phyloP scores from a whole-genome alignment of 2,888 invertebrate genomes.

The Sinhomidia bicolor region DNA sequence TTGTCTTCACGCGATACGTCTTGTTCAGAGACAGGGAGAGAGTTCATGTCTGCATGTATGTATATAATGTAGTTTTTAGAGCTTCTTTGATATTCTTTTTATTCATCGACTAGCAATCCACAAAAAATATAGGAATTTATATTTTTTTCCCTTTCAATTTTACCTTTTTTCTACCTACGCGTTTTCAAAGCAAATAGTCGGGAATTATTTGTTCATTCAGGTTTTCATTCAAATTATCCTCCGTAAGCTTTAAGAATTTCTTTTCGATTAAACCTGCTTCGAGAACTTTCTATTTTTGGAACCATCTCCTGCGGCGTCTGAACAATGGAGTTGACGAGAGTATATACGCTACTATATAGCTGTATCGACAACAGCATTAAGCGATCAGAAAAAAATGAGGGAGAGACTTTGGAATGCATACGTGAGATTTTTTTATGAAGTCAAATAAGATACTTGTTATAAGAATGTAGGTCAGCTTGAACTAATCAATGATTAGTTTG shows the following conservation, averaged over 20 bases:
- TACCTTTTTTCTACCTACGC: background rate
- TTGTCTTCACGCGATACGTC: constrained; percentile 59
- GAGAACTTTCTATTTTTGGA: constrained; percentile 12
- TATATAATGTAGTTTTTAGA: background rate
- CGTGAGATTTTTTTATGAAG: background rate
- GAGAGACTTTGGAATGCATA: background rate
- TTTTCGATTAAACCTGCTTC: background rate
- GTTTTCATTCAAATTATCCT: constrained; percentile 9
- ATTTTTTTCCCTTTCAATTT: background rate
- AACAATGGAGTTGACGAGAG: background rate
- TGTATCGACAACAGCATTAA: too few relatives aligned
- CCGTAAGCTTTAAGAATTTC: background rate
- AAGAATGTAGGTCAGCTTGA: constrained; percentile 47
- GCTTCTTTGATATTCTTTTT: constrained; percentile 14
- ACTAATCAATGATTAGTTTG: constrained; percentile 37
- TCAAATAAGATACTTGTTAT: background rate
- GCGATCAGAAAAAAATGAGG: constrained; percentile 28
- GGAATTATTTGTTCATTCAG: background rate
- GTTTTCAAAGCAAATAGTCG: background rate
- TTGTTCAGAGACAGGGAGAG: constrained; percentile 1
- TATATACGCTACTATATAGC: background rate
- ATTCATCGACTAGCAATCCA: constrained; percentile 45
- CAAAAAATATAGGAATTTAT: too few relatives aligned
- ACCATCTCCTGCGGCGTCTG: constrained; percentile 12
- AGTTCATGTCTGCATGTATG: background rate